These are phyloP conservation scores for Dicycla oo DNA, from an alignment of 2,888 invertebrate genomes.

Conservation along the genomic window DNA sequence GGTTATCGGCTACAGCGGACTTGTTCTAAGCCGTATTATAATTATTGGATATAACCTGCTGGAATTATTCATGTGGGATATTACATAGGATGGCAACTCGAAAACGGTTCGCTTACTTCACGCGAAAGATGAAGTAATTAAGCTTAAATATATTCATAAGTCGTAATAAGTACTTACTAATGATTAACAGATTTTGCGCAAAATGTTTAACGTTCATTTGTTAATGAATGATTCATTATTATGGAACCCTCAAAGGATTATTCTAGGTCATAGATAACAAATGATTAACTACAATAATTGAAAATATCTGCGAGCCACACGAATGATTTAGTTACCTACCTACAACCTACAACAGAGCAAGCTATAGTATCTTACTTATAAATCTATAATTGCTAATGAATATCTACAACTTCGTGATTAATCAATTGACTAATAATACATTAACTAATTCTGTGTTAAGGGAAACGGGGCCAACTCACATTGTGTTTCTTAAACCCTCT, in stretches of 20 bases:
- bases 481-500: constrained; percentile 8
- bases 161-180: constrained; percentile 26
- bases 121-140: constrained; percentile 58
- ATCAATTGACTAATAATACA: constrained; percentile 34
- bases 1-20: constrained; percentile 58
- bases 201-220: constrained; percentile 18
- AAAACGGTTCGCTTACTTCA: constrained; percentile 63
- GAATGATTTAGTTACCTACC: not conserved
- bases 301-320: not conserved
- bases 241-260: not conserved
- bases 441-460: constrained; percentile 12
- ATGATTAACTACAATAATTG: too few relatives aligned
- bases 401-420: not conserved
- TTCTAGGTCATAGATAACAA: too few relatives aligned
- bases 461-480: constrained; percentile 19
- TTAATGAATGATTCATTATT: constrained; percentile 15
- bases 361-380: not conserved
- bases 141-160: constrained; percentile 48
- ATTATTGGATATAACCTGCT: too few relatives aligned
- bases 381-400: not conserved
- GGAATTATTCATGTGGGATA: constrained; percentile 73
- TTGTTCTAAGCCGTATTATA: constrained; percentile 61
- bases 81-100: constrained; percentile 57
- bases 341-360: not conserved
- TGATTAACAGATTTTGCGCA: constrained; percentile 28